These are phyloP conservation scores for Antheraea pernyi DNA, from an alignment of 1,140 invertebrate genomes.

Conservation along the genomic window DNA sequence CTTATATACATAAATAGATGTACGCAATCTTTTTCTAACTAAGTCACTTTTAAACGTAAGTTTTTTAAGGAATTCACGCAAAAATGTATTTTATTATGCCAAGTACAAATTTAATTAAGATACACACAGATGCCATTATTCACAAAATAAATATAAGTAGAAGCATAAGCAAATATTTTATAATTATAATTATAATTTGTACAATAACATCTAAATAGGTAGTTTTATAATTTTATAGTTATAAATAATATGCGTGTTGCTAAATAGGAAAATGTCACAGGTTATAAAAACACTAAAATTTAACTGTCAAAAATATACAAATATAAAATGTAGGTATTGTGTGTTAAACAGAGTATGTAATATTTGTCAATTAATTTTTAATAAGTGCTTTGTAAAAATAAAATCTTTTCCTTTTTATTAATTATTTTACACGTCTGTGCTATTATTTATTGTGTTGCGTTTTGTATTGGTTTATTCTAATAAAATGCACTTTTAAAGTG, in stretches of 20 bases:
- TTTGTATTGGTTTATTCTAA: conserved; percentile 59
- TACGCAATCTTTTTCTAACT: conserved; percentile 6
- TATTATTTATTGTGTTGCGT: conserved; percentile 29
- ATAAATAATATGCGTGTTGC: neutral
- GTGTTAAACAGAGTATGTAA: too few relatives aligned
- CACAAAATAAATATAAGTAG: conserved; percentile 27
- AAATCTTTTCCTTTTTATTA: conserved; percentile 17
- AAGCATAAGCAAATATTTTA: neutral
- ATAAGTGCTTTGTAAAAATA: neutral
- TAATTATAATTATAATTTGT: neutral
- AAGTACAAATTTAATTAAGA: conserved; percentile 43
- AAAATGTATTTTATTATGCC: conserved; percentile 24
- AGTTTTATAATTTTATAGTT: too few relatives aligned
- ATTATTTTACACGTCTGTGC: conserved; percentile 52
- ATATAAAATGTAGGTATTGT: too few relatives aligned
- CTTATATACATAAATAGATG: too few relatives aligned
- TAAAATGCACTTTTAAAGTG: conserved; percentile 70
- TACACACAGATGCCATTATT: conserved; percentile 52
- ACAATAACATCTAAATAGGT: neutral
- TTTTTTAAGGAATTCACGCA: conserved; percentile 18
- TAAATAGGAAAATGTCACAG: neutral
- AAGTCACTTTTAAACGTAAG: conserved; percentile 13
- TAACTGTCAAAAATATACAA: neutral
- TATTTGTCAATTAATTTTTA: neutral
- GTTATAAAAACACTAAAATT: neutral